Evolutionary conservation across 1,140 invertebrate genomes (phyloP).

Genomic region (Sinella curviseta): DNA sequence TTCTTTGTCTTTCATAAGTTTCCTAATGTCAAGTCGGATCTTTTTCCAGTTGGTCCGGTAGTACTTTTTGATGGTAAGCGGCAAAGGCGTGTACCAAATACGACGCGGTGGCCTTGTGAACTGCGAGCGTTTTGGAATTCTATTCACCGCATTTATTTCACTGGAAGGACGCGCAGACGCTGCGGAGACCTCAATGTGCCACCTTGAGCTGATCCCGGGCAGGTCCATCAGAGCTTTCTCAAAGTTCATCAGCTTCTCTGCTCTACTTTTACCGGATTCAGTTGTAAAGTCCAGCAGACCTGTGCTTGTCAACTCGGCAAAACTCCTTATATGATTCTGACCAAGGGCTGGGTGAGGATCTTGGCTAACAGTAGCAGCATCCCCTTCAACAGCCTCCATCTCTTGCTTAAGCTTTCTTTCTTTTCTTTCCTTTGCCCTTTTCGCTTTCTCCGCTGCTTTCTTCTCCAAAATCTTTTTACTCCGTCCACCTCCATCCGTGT

Average conservation of each 20-base stretch:
- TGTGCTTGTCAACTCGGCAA: background rate
- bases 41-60: slow-evolving; percentile 16
- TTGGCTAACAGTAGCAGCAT: background rate
- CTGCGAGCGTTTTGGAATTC: background rate
- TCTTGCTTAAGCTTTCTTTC: background rate
- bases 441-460: background rate
- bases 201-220: background rate
- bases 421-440: background rate
- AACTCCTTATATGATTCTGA: background rate
- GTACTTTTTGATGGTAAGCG: background rate
- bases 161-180: background rate
- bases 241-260: background rate
- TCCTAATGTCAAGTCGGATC: background rate
- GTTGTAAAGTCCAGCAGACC: background rate
- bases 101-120: background rate
- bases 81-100: background rate
- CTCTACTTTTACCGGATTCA: background rate
- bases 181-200: background rate
- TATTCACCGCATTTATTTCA: background rate
- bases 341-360: background rate
- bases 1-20: background rate
- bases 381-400: background rate
- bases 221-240: background rate
- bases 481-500: background rate
- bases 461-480: background rate